phyloP scores from a whole-genome alignment of 2,113 vertebrate genomes.

The Atherinomorus stipes region DNA sequence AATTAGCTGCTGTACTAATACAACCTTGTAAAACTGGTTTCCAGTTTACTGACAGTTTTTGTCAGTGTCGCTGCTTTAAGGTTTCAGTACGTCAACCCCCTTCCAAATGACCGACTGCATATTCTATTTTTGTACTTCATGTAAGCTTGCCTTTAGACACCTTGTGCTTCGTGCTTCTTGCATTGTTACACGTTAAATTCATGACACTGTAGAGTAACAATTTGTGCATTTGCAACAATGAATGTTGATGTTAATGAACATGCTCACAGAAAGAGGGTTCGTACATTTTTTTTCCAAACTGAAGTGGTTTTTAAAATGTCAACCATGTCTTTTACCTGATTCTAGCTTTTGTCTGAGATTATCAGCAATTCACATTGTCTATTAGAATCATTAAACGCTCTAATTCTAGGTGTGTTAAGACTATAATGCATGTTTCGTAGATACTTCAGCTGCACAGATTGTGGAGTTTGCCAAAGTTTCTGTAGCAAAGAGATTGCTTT shows the following conservation, averaged over 20 bases:
- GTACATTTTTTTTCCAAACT: background rate
- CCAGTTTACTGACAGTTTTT: conserved; percentile 14
- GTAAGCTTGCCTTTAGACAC: conserved; percentile 21
- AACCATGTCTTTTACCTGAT: background rate
- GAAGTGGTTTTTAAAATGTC: background rate
- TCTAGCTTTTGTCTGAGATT: background rate
- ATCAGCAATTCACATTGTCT: no score
- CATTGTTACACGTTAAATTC: background rate
- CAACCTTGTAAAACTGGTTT: conserved; percentile 30
- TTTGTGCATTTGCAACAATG: conserved; percentile 22
- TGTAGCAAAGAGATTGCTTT: conserved; percentile 49
- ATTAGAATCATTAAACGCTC: background rate
- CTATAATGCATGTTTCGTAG: conserved; percentile 19
- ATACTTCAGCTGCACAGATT: conserved; percentile 9
- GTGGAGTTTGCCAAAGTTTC: conserved; percentile 68
- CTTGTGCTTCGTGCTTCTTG: background rate
- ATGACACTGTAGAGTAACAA: background rate
- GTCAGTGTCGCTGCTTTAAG: conserved; percentile 49
- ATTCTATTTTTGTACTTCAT: conserved; percentile 57
- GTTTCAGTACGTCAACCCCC: conserved; percentile 11
- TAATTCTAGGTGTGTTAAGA: conserved; percentile 1
- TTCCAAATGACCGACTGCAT: conserved; percentile 3
- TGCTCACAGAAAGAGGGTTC: background rate
- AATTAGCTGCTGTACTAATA: conserved; percentile 50
- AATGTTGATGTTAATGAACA: conserved; percentile 4